phyloP scores from a whole-genome alignment of 2,113 vertebrate species.

The Puma concolor region DNA sequence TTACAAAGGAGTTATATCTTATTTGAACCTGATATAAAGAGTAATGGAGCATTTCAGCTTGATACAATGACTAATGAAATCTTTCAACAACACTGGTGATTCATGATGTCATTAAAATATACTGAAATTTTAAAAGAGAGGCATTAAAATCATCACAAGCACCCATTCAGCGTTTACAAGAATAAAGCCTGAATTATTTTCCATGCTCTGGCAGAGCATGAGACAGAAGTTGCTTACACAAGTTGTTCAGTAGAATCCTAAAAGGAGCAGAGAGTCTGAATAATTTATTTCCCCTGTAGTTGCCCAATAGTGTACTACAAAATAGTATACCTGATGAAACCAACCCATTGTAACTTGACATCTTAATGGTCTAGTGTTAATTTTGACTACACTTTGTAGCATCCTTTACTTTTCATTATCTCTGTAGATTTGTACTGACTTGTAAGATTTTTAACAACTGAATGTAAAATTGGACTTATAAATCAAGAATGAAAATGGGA shows the following conservation, averaged over 20 bases:
- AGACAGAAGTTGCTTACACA: slow-evolving; percentile 57
- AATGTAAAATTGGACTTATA: slow-evolving; percentile 66
- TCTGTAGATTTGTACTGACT: slow-evolving; percentile 65
- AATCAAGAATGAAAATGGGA: slow-evolving; percentile 67
- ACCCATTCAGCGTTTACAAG: slow-evolving; percentile 34
- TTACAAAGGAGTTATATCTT: slow-evolving; percentile 62
- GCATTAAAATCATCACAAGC: slow-evolving; percentile 61
- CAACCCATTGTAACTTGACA: slow-evolving; percentile 69
- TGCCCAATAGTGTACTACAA: slow-evolving; percentile 61
- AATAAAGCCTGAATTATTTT: slow-evolving; percentile 65
- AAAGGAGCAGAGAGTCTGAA: slow-evolving; percentile 56
- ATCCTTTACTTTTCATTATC: slow-evolving; percentile 76
- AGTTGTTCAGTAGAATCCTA: slow-evolving; percentile 61
- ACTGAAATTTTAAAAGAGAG: slow-evolving; percentile 65
- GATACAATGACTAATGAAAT: slow-evolving; percentile 70
- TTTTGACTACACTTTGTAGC: slow-evolving; percentile 69
- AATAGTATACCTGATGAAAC: slow-evolving; percentile 65
- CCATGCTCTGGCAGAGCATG: slow-evolving; percentile 42
- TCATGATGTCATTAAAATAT: slow-evolving; percentile 69
- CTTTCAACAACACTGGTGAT: slow-evolving; percentile 62
- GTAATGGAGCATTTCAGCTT: slow-evolving; percentile 68
- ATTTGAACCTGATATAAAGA: slow-evolving; percentile 71
- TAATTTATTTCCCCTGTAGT: slow-evolving; percentile 71
- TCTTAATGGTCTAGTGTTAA: slow-evolving; percentile 72
- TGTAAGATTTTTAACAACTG: slow-evolving; percentile 67